phyloP scores from a whole-genome alignment of 2,888 invertebrate species.

The Cristatella mucedo region DNA sequence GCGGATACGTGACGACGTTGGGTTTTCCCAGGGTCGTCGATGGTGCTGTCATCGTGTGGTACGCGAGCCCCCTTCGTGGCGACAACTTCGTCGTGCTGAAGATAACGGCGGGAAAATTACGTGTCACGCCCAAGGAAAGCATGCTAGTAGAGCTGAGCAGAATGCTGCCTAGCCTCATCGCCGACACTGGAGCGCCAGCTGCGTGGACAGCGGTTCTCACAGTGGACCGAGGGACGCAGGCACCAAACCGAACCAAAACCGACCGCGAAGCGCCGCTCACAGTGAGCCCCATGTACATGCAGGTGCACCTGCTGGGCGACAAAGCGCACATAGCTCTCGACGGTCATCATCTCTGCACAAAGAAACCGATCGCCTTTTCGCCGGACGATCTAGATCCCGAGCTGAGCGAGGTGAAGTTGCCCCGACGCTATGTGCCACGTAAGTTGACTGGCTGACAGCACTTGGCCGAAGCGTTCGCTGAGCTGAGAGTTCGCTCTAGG shows the following conservation, averaged over 20 bases:
- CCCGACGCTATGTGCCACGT: slow-evolving; percentile 3
- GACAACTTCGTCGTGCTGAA: slow-evolving; percentile 6
- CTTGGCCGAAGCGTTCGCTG: no score
- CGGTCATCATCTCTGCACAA: slow-evolving; percentile 4
- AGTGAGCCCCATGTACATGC: slow-evolving; percentile 2
- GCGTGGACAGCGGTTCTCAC: neutral
- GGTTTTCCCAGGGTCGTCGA: slow-evolving; percentile 9
- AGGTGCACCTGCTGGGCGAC: slow-evolving; percentile 3
- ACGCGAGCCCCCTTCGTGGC: neutral
- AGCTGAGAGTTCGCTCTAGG: no score
- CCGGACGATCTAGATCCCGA: neutral
- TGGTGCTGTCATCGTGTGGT: slow-evolving; percentile 4
- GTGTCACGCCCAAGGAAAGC: slow-evolving; percentile 4
- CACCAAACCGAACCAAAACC: neutral
- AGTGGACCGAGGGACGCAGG: slow-evolving; percentile 1
- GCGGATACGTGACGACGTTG: neutral
- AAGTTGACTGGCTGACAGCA: no score
- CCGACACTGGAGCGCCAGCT: slow-evolving; percentile 2
- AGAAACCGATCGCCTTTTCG: neutral
- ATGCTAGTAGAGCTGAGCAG: slow-evolving; percentile 4
- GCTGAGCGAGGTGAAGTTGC: neutral
- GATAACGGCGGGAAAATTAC: slow-evolving; percentile 4
- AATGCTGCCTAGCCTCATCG: slow-evolving; percentile 3
- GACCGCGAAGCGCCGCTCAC: no score
- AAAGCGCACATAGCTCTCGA: slow-evolving; percentile 6